Evolutionary conservation across 2,888 invertebrate species (phyloP).

Genomic region (Nomada ruficornis): DNA sequence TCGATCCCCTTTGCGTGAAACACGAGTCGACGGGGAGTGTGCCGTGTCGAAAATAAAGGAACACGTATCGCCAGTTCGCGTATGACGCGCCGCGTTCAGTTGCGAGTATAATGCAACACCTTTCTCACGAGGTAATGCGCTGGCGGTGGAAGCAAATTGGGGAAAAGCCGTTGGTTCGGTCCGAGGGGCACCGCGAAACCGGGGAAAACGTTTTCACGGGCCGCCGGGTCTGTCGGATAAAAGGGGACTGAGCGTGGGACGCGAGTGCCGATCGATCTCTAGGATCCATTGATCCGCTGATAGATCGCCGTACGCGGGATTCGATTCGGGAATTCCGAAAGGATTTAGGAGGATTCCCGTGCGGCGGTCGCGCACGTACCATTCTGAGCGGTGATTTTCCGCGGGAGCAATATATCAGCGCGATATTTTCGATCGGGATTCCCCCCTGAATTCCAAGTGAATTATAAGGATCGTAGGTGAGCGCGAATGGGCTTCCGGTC

Average conservation of each 20-base stretch:
- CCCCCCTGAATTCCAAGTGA: conserved; percentile 44
- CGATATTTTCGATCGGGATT: conserved; percentile 42
- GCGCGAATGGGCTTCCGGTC: conserved; percentile 11
- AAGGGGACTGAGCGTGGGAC: background rate
- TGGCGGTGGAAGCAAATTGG: background rate
- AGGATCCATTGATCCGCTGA: background rate
- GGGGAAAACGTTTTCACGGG: background rate
- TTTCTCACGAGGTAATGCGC: conserved; percentile 74
- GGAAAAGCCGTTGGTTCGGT: background rate
- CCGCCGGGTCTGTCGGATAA: background rate
- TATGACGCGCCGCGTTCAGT: conserved; percentile 61
- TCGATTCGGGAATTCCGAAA: conserved; percentile 16
- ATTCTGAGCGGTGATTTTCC: conserved; percentile 39
- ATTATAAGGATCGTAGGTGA: conserved; percentile 46
- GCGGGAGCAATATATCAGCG: conserved; percentile 21
- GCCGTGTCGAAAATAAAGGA: conserved; percentile 6
- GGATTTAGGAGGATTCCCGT: conserved; percentile 14
- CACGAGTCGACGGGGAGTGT: conserved; percentile 22
- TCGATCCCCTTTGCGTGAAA: background rate
- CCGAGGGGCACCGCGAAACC: too few relatives aligned
- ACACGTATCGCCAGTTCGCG: conserved; percentile 18
- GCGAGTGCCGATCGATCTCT: conserved; percentile 15
- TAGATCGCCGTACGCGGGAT: conserved; percentile 21
- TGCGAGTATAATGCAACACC: conserved; percentile 77
- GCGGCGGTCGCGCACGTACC: conserved; percentile 2